Conservation (phyloP, 2,888 invertebrate species). For the Microchrysa polita region DNA sequence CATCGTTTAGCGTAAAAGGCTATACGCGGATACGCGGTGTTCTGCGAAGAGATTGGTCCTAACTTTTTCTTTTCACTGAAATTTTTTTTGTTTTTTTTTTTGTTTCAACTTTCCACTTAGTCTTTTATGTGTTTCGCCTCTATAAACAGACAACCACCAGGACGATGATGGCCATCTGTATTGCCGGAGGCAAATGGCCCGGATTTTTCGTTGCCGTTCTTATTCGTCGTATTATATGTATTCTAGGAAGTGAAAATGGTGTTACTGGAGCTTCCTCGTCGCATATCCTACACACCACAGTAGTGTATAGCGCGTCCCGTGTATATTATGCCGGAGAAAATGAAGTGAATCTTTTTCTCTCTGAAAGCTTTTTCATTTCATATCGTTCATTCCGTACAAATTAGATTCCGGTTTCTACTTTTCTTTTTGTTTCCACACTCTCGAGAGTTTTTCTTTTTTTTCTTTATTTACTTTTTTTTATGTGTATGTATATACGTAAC, state of each 20-base stretch:
- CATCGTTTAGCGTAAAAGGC: no score
- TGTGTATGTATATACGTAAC: conserved; percentile 13
- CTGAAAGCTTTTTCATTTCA: conserved; percentile 43
- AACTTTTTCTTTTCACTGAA: no score
- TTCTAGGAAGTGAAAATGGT: conserved; percentile 32
- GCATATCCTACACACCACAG: no score
- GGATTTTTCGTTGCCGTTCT: neutral
- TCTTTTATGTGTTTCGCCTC: neutral
- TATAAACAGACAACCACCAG: neutral
- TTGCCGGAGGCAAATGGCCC: no score
- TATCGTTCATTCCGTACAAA: conserved; percentile 36
- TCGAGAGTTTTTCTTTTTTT: no score
- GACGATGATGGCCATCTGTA: neutral
- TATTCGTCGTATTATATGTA: no score
- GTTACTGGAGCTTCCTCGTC: conserved; percentile 29
- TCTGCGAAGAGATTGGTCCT: neutral
- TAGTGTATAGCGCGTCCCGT: neutral
- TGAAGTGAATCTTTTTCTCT: conserved; percentile 40
- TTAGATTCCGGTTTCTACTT: conserved; percentile 44
- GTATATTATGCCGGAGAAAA: conserved; percentile 33
- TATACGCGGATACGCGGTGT: neutral
- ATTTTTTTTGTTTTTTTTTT: neutral
- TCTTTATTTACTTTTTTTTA: conserved; percentile 10
- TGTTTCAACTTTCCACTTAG: neutral
- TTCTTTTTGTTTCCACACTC: conserved; percentile 42